Base-by-base conservation (phyloP, 2,888 invertebrate species). In the Drosophila putrida region DNA sequence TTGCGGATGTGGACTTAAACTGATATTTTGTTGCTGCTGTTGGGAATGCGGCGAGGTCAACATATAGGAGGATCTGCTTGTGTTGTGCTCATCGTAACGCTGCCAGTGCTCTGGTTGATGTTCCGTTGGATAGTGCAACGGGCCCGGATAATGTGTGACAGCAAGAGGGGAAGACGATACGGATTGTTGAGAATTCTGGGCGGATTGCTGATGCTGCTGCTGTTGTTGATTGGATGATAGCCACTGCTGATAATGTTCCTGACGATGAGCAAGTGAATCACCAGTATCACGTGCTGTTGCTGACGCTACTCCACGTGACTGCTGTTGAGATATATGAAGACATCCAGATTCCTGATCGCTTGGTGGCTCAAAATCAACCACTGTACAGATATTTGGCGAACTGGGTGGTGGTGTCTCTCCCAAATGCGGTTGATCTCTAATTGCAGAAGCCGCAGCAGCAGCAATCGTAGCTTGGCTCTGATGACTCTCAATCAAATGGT, bases 341-440 rank as follows among this genome's bases (percentile, higher is more conserved):
- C 10, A 41, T n/a, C 6, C 28, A 9, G 63, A 39, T 4, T 75
- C 72, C 4, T 69, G 71, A 0, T 31, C 47, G 5, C 50, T 63
- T 5, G 88, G 82, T 2, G 81, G 71, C 5, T 90, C 90, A 63
- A 90, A 90, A 20, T 90, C 90, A 15, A 83, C 80, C 6, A 64
- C 82, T 11, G 78, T 51, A 47, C 89, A 89, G 61, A 89, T 80
- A 43, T 87, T 88, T 2, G 90, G 90, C 0, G 90, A 90, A 38
- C 79, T 90, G 0, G 89, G 89, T 1, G 89, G 85, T 3, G 90
- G 85, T 2, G 90, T 90, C 51, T 90, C 89, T 0, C 82, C 88
- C 36, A 90, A 68, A 53, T 87, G 82, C 0, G 80, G 63, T 4
- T 77, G 77, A 27, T 82, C 71, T 10, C 61, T 41, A 11, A 36